Percentiles rank a stretch among this genome's conserved stretches.
Conservation (phyloP, 2,797 vertebrate genomes). For the Tokudaia tokunoshimensis region DNA sequence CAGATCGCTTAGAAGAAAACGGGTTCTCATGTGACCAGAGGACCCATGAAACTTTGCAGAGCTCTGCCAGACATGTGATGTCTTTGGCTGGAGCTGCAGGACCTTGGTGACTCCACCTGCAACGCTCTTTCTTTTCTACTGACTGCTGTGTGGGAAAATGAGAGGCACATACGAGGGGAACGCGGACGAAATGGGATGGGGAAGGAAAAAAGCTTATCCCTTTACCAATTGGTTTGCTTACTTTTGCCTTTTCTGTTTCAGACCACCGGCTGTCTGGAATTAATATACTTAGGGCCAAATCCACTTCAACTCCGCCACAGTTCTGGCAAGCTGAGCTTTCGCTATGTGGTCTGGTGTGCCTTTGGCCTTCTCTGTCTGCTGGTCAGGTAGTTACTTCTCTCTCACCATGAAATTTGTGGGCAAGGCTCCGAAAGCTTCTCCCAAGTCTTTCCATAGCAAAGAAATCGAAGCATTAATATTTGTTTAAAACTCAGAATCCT, state of each 20-base stretch:
- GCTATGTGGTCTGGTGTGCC: constrained; percentile 78
- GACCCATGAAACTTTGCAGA: background rate
- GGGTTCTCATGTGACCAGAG: background rate
- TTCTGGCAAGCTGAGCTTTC: constrained; percentile 62
- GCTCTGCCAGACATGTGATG: background rate
- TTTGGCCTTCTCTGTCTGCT: constrained; percentile 64
- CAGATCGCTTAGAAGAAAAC: background rate
- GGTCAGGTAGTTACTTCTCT: constrained; percentile 82
- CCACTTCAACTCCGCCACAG: constrained; percentile 83
- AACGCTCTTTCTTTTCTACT: background rate
- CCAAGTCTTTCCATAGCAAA: constrained; percentile 77
- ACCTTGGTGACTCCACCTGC: background rate
- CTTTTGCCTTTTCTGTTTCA: constrained; percentile 80
- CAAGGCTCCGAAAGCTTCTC: constrained; percentile 63
- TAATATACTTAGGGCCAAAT: constrained; percentile 82
- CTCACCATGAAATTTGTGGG: constrained; percentile 81
- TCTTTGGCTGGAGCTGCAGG: background rate
- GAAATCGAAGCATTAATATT: constrained; percentile 72
- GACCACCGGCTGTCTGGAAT: constrained; percentile 84
- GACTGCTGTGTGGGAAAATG: background rate
- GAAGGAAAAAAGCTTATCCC: constrained; percentile 55
- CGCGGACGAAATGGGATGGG: background rate
- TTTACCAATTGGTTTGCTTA: constrained; percentile 76
- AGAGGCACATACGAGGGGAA: background rate
- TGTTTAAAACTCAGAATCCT: constrained; percentile 73